Percentiles rank a stretch among this genome's conserved stretches.
Evolutionary conservation across 2,797 vertebrate species (phyloP).

Genomic region (Petrocephalus schoutedeni): DNA sequence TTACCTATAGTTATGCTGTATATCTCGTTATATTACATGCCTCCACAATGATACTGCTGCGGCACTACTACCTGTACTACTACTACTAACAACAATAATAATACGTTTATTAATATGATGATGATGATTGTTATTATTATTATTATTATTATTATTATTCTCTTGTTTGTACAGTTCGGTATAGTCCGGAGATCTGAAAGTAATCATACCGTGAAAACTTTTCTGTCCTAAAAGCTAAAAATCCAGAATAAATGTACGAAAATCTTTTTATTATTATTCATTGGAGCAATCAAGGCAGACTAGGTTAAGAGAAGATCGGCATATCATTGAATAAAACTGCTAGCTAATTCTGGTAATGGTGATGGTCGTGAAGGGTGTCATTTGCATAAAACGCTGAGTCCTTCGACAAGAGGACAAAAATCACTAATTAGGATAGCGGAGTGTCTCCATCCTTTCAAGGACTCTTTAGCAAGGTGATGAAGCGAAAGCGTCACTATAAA

Average conservation of each 20-base stretch:
- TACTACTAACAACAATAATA: neutral
- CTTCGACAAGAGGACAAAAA: conserved; percentile 86
- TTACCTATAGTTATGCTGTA: neutral
- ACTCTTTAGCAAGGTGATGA: conserved; percentile 67
- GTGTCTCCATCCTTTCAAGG: conserved; percentile 70
- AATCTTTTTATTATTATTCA: conserved; percentile 81
- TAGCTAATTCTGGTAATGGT: conserved; percentile 80
- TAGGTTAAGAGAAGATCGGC: conserved; percentile 71
- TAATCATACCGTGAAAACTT: conserved; percentile 19
- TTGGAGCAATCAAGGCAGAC: conserved; percentile 82
- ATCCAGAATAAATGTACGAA: conserved; percentile 75
- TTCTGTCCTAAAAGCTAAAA: conserved; percentile 27
- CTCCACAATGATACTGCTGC: neutral
- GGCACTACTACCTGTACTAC: neutral
- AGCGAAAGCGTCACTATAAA: conserved; percentile 52
- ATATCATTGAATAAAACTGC: conserved; percentile 84
- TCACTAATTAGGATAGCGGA: conserved; percentile 88
- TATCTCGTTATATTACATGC: conserved; percentile 1
- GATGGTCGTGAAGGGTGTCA: conserved; percentile 77
- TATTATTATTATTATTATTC: neutral
- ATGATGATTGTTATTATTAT: no score
- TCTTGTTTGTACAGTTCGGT: neutral
- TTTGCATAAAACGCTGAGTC: conserved; percentile 85
- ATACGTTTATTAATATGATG: neutral
- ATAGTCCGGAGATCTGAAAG: neutral